phyloP scores from a whole-genome alignment of 1,140 invertebrate genomes.

The Drosophila lowei region DNA sequence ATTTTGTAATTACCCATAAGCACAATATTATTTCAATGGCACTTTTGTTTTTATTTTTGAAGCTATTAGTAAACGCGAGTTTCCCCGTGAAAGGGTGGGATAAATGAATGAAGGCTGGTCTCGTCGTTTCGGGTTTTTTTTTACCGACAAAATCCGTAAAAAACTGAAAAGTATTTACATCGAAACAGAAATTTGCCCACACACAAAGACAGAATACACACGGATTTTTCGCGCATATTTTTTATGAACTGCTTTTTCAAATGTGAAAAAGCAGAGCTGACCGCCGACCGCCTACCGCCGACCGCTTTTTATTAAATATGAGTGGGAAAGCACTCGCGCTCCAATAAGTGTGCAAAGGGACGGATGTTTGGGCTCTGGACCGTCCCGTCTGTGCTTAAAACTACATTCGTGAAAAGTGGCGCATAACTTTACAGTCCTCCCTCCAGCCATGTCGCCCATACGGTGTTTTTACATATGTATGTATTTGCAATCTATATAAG shows the following conservation, averaged over 20 bases:
- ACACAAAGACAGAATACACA: slow-evolving; percentile 17
- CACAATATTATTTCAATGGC: slow-evolving; percentile 73
- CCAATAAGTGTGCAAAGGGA: slow-evolving; percentile 68
- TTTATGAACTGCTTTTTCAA: slow-evolving; percentile 57
- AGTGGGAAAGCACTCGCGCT: slow-evolving; percentile 49
- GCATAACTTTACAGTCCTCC: slow-evolving; percentile 18
- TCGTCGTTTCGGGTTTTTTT: slow-evolving; percentile 47
- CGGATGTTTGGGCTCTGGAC: slow-evolving; percentile 49
- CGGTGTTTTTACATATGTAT: neutral
- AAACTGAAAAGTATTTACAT: slow-evolving; percentile 70
- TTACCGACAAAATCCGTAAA: slow-evolving; percentile 35
- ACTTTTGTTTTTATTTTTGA: slow-evolving; percentile 53
- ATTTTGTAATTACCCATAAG: slow-evolving; percentile 78
- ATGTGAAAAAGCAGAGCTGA: slow-evolving; percentile 30
- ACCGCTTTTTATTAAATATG: slow-evolving; percentile 30
- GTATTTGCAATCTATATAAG: slow-evolving; percentile 9
- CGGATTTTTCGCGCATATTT: slow-evolving; percentile 34
- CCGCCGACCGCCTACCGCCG: slow-evolving; percentile 9
- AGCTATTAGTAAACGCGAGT: slow-evolving; percentile 45
- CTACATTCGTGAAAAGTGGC: slow-evolving; percentile 48
- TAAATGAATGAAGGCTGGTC: neutral
- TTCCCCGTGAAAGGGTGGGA: neutral
- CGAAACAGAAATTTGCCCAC: slow-evolving; percentile 39
- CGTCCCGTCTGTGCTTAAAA: slow-evolving; percentile 35
- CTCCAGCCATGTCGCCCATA: too few species aligned